These are phyloP conservation scores for Ecdyonurus torrentis DNA, from an alignment of 2,888 invertebrate genomes.

Conservation along the genomic window DNA sequence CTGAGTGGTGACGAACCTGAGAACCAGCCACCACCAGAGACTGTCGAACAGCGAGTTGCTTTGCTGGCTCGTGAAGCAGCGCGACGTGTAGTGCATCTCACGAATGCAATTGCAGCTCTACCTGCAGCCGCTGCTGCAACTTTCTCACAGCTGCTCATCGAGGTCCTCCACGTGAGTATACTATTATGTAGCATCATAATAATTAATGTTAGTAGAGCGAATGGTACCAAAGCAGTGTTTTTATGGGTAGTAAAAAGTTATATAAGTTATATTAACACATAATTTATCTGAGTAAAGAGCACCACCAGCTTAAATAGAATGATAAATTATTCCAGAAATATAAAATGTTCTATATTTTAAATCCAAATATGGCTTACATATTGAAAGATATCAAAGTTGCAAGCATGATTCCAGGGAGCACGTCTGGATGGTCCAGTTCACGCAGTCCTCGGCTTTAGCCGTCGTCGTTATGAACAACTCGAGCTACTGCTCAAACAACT, in stretches of 20 bases:
- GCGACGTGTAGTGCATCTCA: slow-evolving; percentile 56
- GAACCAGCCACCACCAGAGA: slow-evolving; percentile 65
- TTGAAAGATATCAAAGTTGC: too few species aligned
- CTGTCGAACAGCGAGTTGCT: slow-evolving; percentile 58
- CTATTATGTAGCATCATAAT: too few species aligned
- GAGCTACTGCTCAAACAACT: slow-evolving; percentile 32
- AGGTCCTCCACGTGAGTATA: neutral
- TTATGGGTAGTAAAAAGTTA: too few species aligned
- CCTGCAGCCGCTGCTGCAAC: slow-evolving; percentile 37
- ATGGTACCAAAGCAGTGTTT: too few species aligned
- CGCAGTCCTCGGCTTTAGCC: slow-evolving; percentile 35
- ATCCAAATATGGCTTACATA: too few species aligned
- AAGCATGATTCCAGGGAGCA: slow-evolving; percentile 35
- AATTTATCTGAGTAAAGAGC: too few species aligned
- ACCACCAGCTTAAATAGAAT: too few species aligned
- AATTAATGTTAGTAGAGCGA: too few species aligned
- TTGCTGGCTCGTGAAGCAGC: slow-evolving; percentile 61
- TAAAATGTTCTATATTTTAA: too few species aligned
- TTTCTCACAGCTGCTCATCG: slow-evolving; percentile 1
- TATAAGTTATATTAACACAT: too few species aligned
- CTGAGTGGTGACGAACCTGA: slow-evolving; percentile 66
- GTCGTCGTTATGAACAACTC: slow-evolving; percentile 28
- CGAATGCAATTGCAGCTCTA: slow-evolving; percentile 37
- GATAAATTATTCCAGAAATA: too few species aligned
- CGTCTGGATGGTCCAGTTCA: slow-evolving; percentile 40